Conservation (phyloP, 2,113 vertebrate genomes). For the Forbesichthys agassizii region DNA sequence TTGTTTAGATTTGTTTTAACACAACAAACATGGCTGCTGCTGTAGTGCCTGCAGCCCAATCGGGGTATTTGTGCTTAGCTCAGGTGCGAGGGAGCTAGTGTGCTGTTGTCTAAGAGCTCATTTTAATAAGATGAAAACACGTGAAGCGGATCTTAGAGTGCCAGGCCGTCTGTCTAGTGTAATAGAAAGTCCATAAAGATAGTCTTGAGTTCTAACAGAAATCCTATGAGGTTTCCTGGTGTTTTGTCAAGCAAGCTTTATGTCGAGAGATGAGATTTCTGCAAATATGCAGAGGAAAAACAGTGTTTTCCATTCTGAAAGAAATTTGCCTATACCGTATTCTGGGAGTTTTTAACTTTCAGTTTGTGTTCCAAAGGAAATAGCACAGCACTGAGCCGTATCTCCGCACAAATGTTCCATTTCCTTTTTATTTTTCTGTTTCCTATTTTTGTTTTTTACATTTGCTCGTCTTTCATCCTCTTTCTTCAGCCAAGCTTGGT, state of each 20-base stretch:
- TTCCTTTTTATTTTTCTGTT: conserved; percentile 36
- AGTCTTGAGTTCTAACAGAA: not conserved
- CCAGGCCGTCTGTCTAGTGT: too few species aligned
- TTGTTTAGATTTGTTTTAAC: conserved; percentile 53
- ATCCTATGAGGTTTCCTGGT: not conserved
- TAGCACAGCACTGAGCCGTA: conserved; percentile 51
- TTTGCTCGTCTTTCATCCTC: conserved; percentile 39
- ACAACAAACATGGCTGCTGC: conserved; percentile 56
- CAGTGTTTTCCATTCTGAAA: conserved; percentile 10
- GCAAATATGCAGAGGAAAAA: conserved; percentile 18
- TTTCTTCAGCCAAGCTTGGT: conserved; percentile 87
- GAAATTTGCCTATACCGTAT: conserved; percentile 41
- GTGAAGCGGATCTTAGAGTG: too few species aligned
- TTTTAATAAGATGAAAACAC: not conserved
- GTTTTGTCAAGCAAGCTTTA: conserved; percentile 6
- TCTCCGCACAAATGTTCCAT: conserved; percentile 53
- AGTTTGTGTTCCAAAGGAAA: conserved; percentile 66
- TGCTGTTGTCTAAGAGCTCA: not conserved
- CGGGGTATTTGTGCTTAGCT: conserved; percentile 2
- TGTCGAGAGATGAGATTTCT: conserved; percentile 25
- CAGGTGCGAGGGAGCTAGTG: conserved; percentile 4
- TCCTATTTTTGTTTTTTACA: conserved; percentile 27
- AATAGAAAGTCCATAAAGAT: too few species aligned
- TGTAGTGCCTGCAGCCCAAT: conserved; percentile 15
- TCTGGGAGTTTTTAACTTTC: conserved; percentile 40